Evolutionary conservation across 1,140 invertebrate genomes (phyloP), one percentile per base, ranked within the genome.

Genomic region (Drosophila sp.): DNA sequence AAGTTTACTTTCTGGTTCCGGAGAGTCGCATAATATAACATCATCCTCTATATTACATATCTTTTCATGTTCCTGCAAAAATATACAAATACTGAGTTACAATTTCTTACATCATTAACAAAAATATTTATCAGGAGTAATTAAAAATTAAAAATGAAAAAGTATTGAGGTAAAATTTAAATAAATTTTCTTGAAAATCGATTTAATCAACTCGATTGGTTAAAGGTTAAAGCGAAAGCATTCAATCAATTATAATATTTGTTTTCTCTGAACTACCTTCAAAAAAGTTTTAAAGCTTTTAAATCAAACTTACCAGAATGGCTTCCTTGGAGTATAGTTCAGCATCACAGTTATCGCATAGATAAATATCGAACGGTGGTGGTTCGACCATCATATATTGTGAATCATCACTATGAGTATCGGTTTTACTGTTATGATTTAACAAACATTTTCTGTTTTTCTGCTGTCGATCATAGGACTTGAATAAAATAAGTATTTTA

Each of bases 261-360:
- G n/a, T n/a, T n/a, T n/a, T n/a, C n/a, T n/a, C n/a, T n/a, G n/a
- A n/a, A n/a, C n/a, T n/a, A n/a, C n/a, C n/a, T n/a, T n/a, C n/a
- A n/a, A n/a, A n/a, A n/a, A n/a, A n/a, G n/a, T n/a, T n/a, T n/a
- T 21, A 21, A 4, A 21, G 21, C 21, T 21, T 36, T 25, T 8
- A 7, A 14, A 1, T 36, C 16, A 9, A 5, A 57, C 71, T 79
- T 93, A 94, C 94, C 92, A 93, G 92, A 90, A 94, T 94, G 74
- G 94, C 92, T 65, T 93, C 90, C 27, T 93, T 92, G 45, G 93
- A 93, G 58, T 93, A 89, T 43, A 94, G 92, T 90, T 94, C 93
- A 13, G 93, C 95, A 91, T 96, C 95, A 89, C 95, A 96, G 81
- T 94, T 95, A 76, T 96, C 95, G 83, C 95, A 96, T 7, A 96